Percentiles rank a stretch among this genome's conserved stretches.
These are phyloP conservation scores for Steromphala cineraria DNA, from an alignment of 2,888 invertebrate genomes.

Conservation along the genomic window DNA sequence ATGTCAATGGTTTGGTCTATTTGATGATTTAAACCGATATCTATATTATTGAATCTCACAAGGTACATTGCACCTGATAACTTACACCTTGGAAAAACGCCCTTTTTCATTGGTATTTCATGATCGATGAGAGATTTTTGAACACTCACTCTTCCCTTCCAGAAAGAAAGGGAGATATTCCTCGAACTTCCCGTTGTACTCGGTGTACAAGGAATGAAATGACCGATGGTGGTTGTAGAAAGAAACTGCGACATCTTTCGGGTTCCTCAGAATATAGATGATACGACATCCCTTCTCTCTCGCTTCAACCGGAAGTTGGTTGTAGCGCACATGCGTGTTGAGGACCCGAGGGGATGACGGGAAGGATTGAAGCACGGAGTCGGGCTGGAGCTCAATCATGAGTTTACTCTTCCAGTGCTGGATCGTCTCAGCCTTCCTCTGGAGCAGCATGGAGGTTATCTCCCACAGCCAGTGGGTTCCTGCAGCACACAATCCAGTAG, in stretches of 20 bases:
- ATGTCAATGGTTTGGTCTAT: no score
- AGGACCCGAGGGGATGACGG: not conserved
- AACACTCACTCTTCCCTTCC: not conserved
- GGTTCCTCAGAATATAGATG: conserved; percentile 30
- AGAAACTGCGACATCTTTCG: conserved; percentile 32
- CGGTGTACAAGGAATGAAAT: not conserved
- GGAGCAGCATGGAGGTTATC: not conserved
- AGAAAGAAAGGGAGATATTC: not conserved
- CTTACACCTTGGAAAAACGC: no score
- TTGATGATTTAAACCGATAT: no score
- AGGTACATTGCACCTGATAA: no score
- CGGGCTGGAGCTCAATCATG: not conserved
- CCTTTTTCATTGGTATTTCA: no score
- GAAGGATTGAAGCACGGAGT: not conserved
- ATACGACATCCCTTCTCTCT: conserved; percentile 18
- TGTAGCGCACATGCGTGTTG: conserved; percentile 11
- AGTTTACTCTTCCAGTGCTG: not conserved
- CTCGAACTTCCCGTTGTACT: not conserved
- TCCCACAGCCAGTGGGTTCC: not conserved
- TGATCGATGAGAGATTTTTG: no score
- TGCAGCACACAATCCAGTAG: not conserved
- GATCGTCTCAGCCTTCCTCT: not conserved
- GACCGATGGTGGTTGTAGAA: conserved; percentile 28
- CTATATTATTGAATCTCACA: no score
- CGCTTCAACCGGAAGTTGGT: conserved; percentile 19